These are phyloP conservation scores for Malthinus flaveolus DNA, from an alignment of 2,888 invertebrate genomes.

Conservation along the genomic window DNA sequence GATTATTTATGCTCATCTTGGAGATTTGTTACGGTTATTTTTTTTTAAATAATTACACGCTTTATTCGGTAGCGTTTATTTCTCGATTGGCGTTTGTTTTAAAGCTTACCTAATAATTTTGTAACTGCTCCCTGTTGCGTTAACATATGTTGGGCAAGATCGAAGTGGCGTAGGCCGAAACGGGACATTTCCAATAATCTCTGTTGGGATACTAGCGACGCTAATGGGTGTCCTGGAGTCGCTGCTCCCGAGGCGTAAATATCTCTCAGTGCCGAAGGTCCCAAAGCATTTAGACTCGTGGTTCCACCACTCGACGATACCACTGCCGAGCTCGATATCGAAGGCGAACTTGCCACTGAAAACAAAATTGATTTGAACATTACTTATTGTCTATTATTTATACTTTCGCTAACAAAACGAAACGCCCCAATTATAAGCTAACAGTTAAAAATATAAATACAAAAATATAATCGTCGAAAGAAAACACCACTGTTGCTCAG, in stretches of 20 bases:
- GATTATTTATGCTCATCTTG: slow-evolving; percentile 31
- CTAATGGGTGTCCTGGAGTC: slow-evolving; percentile 65
- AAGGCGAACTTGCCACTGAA: slow-evolving; percentile 62
- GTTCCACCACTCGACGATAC: slow-evolving; percentile 48
- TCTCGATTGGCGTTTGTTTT: no score
- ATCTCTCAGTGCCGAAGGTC: slow-evolving; percentile 53
- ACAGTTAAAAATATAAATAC: no score
- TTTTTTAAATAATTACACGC: background rate
- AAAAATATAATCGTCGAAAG: no score
- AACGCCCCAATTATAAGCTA: no score
- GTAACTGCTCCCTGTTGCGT: slow-evolving; percentile 91
- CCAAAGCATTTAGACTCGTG: slow-evolving; percentile 44
- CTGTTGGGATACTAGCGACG: slow-evolving; percentile 76
- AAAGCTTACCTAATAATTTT: slow-evolving; percentile 80
- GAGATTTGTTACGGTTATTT: slow-evolving; percentile 51
- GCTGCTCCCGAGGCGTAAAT: slow-evolving; percentile 51
- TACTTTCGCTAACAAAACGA: no score
- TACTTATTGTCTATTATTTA: no score
- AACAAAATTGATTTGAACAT: no score
- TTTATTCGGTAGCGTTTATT: no score
- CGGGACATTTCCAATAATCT: slow-evolving; percentile 80
- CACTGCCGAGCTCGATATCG: slow-evolving; percentile 57
- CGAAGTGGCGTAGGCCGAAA: slow-evolving; percentile 82
- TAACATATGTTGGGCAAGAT: slow-evolving; percentile 87
- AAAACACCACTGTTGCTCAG: no score